These are phyloP conservation scores for Drosophila pegasa DNA, from an alignment of 2,888 invertebrate species.

Conservation along the genomic window DNA sequence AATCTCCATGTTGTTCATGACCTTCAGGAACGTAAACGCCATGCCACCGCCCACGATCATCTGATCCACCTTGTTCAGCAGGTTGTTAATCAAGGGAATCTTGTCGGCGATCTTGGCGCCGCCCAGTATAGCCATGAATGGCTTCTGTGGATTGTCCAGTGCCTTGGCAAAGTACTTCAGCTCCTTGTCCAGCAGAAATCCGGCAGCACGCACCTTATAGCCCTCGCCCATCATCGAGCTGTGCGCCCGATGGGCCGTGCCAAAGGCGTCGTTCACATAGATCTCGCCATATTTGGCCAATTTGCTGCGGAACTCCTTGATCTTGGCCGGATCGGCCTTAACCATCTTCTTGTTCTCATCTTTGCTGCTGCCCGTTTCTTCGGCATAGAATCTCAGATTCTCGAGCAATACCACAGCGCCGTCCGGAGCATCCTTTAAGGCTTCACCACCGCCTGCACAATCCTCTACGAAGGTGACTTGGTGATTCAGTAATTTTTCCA, in stretches of 20 bases:
- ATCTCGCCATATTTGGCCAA: conserved; percentile 97
- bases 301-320: conserved; percentile 92
- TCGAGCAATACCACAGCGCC: conserved; percentile 97
- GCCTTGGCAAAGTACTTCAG: conserved; percentile 98
- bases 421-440: conserved; percentile 93
- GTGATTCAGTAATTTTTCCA: conserved; percentile 91
- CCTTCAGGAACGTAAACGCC: conserved; percentile 99
- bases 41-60: conserved; percentile 99
- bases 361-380: conserved; percentile 99
- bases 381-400: conserved; percentile 97
- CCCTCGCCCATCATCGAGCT: conserved; percentile 99
- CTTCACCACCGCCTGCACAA: conserved; percentile 95
- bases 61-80: conserved; percentile 98
- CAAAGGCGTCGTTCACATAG: conserved; percentile 99
- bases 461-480: conserved; percentile 92
- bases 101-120: conserved; percentile 99
- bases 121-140: conserved; percentile 99
- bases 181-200: conserved; percentile 98
- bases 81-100: conserved; percentile 98
- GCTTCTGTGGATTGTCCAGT: conserved; percentile 96
- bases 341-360: conserved; percentile 94
- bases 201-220: conserved; percentile 95
- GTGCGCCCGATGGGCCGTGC: conserved; percentile 93
- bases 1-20: conserved; percentile 95
- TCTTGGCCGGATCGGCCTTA: conserved; percentile 93